phyloP scores from a whole-genome alignment of 2,113 vertebrate genomes.

The Halcyon senegalensis region DNA sequence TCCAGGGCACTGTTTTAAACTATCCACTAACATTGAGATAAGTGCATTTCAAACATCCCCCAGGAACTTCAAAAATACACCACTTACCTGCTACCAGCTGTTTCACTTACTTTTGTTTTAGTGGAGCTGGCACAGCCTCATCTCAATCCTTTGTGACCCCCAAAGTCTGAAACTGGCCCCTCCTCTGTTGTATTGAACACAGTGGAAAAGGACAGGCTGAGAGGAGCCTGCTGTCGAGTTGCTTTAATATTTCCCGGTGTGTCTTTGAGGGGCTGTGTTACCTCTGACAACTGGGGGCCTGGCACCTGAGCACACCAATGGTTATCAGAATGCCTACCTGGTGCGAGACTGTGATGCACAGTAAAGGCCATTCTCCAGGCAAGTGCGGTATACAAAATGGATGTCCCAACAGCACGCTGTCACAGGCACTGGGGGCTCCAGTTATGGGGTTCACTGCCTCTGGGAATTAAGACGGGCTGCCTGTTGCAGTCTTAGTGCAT shows the following conservation, averaged over 20 bases:
- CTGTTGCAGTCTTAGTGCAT: neutral
- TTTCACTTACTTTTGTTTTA: neutral
- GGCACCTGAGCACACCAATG: neutral
- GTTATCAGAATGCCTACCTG: neutral
- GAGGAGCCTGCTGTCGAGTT: neutral
- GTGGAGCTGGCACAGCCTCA: neutral
- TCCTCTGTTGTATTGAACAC: neutral
- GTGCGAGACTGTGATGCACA: neutral
- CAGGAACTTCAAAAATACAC: neutral
- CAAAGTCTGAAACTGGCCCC: neutral
- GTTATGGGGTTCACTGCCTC: rapidly evolving
- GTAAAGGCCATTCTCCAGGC: neutral
- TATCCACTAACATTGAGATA: neutral
- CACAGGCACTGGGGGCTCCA: neutral
- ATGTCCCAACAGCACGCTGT: neutral
- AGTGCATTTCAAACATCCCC: slow-evolving; percentile 27
- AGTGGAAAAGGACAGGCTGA: neutral
- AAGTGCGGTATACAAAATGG: neutral
- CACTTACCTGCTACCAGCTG: slow-evolving; percentile 30
- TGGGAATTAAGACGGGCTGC: neutral
- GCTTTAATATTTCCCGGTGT: neutral
- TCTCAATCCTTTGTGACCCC: neutral
- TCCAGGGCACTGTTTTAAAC: neutral
- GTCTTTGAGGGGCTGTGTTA: neutral
- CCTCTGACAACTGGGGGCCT: neutral